Percentiles rank a stretch among this genome's conserved stretches.
Conservation (phyloP, 2,113 vertebrate species). For the Carettochelys insculpta region DNA sequence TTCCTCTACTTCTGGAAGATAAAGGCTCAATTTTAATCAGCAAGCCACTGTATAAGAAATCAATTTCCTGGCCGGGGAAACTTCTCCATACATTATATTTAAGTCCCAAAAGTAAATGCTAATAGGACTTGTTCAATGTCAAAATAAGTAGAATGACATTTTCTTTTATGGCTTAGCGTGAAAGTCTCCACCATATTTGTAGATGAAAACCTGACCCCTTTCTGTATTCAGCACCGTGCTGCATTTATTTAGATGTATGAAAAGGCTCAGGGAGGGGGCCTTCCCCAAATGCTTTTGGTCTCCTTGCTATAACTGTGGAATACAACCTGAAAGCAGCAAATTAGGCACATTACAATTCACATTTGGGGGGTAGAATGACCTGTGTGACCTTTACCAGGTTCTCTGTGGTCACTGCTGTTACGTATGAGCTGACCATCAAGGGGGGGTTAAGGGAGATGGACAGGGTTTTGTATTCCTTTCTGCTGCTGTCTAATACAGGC, state of each 20-base stretch:
- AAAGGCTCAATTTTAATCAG: neutral
- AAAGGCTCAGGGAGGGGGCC: neutral
- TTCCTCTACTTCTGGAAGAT: neutral
- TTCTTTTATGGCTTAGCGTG: neutral
- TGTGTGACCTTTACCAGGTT: neutral
- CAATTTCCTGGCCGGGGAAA: neutral
- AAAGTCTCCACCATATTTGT: neutral
- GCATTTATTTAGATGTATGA: neutral
- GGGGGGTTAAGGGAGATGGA: neutral
- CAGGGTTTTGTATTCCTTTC: neutral
- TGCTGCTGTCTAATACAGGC: neutral
- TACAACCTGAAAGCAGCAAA: no score
- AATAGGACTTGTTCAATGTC: neutral
- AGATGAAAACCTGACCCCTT: rapidly evolving
- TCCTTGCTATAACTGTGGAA: neutral
- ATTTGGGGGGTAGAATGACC: neutral
- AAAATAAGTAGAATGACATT: neutral
- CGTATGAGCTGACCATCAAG: neutral
- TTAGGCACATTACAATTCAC: neutral
- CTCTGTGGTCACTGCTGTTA: neutral
- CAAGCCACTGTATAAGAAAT: neutral
- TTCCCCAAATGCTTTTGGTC: neutral
- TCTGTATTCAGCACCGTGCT: neutral
- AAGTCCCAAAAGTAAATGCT: neutral
- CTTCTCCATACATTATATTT: neutral